Evolutionary conservation across 2,888 invertebrate species (phyloP).

Genomic region (Tachina fera): DNA sequence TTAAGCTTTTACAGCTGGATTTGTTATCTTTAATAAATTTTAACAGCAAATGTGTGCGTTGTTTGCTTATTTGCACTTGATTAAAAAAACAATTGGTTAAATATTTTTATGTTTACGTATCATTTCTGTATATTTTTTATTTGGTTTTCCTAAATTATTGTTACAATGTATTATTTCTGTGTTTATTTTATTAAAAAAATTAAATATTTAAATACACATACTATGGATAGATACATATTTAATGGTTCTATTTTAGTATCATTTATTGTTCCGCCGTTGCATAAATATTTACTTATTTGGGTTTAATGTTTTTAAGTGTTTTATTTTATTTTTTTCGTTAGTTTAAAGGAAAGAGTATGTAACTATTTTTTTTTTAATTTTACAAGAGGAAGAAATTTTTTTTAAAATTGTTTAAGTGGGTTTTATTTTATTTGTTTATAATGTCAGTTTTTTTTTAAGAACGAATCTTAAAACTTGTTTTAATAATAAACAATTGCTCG

Average conservation of each 20-base stretch:
- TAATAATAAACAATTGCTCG: no score
- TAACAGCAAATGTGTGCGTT: background rate
- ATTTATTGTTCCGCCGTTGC: slow-evolving; percentile 50
- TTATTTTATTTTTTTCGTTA: background rate
- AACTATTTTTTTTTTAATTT: no score
- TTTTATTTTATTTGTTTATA: no score
- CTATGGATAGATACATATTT: slow-evolving; percentile 32
- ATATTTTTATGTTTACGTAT: slow-evolving; percentile 48
- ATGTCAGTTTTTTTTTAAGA: no score
- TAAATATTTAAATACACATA: slow-evolving; percentile 48
- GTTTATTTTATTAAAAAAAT: slow-evolving; percentile 50
- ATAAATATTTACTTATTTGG: slow-evolving; percentile 33
- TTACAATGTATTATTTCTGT: slow-evolving; percentile 53
- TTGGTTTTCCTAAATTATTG: slow-evolving; percentile 68
- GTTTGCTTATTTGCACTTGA: background rate
- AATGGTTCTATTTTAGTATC: background rate
- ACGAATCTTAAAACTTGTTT: no score
- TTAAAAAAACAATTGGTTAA: background rate
- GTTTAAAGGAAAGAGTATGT: background rate
- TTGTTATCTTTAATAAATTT: no score
- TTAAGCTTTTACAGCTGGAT: no score
- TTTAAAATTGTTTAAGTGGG: no score
- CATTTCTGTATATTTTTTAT: slow-evolving; percentile 58
- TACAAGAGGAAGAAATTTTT: no score
- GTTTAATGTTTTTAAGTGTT: slow-evolving; percentile 11